phyloP scores from a whole-genome alignment of 1,140 invertebrate genomes.

The Magallana angulata region DNA sequence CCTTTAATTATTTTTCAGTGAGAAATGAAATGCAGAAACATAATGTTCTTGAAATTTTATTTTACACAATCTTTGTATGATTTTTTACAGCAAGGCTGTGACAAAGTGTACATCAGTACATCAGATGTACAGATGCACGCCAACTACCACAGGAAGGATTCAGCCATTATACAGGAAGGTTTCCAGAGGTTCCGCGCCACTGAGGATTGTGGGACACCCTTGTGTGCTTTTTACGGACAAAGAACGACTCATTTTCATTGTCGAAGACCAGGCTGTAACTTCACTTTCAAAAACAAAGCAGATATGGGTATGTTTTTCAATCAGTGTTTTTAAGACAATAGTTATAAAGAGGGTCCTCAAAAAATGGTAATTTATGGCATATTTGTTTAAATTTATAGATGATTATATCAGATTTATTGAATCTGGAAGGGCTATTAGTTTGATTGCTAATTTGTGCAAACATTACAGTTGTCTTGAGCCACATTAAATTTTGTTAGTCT shows the following conservation, averaged over 20 bases:
- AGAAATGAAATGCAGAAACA: too few relatives aligned
- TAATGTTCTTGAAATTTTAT: not conserved
- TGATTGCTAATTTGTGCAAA: too few relatives aligned
- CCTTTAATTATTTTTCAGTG: too few relatives aligned
- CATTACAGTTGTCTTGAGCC: too few relatives aligned
- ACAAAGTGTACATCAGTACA: conserved; percentile 98
- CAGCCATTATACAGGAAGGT: conserved; percentile 97
- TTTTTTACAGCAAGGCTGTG: conserved; percentile 90
- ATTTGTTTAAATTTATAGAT: too few relatives aligned
- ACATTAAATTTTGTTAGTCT: too few relatives aligned
- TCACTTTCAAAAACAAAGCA: conserved; percentile 99
- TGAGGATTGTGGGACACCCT: conserved; percentile 91
- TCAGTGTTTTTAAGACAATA: too few relatives aligned
- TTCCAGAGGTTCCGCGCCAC: conserved; percentile 95
- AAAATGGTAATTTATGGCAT: too few relatives aligned
- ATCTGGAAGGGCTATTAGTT: too few relatives aligned
- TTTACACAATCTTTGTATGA: not conserved
- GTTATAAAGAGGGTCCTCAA: too few relatives aligned
- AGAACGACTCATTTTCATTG: conserved; percentile 99
- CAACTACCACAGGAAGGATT: conserved; percentile 98
- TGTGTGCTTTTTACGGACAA: conserved; percentile 96
- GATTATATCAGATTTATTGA: too few relatives aligned
- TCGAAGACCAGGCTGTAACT: conserved; percentile 91
- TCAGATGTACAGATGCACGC: conserved; percentile 99
- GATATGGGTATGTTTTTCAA: conserved; percentile 93